Evolutionary conservation across 2,888 invertebrate species (phyloP), one percentile per base, ranked within the genome.

Genomic region (Linnaemya vulpina): DNA sequence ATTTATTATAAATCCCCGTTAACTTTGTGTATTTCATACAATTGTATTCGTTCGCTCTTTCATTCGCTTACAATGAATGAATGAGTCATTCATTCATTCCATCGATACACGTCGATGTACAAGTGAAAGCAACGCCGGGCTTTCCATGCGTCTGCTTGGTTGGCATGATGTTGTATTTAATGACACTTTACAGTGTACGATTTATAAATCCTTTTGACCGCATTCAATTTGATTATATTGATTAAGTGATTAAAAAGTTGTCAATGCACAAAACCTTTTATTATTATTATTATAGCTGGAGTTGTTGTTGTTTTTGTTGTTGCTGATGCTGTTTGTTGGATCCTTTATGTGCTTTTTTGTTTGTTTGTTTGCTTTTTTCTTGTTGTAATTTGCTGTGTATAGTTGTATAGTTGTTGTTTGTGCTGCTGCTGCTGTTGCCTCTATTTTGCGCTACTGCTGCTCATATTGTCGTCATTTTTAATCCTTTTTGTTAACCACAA

Each of bases 191-290:
- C 62, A 55, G 62, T 77, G 84, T 78, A 77, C 87, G 88, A 87
- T 89, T 88, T 89, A 88, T 89, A 90, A 89, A 88, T 89, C 88
- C 87, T 85, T 86, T 83, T 86, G 87, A 91, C 91, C 91, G 89
- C 91, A 91, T 90, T 91, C 91, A 90, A 91, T 91, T 91, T 91
- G 90, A 91, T 91, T 91, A 89, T 90, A 91, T 91, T 91, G 90
- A 91, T 91, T 91, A 91, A 91, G 90, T 91, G 91, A 91, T 91
- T 91, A 91, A 91, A 91, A 90, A 89, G 91, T 90, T 91, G 91
- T 90, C 91, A 89, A 90, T 90, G 89, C 89, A 89, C 87, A 88
- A 88, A n/a, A 87, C 87, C 79, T 85, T 83, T 83, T 82, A 83
- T 86, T 84, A 81, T 79, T 68, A 84, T 80, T 68, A 70, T 60